Evolutionary conservation across 2,888 invertebrate species (phyloP).

Genomic region (Glyphotaelius pellucidus): DNA sequence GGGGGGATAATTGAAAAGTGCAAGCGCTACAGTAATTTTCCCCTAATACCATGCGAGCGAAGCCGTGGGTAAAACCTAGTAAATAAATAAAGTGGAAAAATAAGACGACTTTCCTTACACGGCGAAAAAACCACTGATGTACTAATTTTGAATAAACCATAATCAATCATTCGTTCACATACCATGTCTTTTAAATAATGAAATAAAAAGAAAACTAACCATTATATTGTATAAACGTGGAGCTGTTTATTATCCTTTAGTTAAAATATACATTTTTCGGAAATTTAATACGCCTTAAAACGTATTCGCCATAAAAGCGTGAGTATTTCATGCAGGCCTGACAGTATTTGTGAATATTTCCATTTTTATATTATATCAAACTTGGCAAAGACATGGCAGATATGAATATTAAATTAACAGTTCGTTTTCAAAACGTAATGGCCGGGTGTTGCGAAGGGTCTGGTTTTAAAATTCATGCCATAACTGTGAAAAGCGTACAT

Average conservation of each 20-base stretch:
- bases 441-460: constrained; percentile 17
- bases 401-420: constrained; percentile 61
- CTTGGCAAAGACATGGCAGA: constrained; percentile 51
- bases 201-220: neutral
- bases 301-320: constrained; percentile 13
- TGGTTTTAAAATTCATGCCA: neutral
- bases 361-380: constrained; percentile 54
- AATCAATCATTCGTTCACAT: neutral
- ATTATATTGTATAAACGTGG: neutral
- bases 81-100: neutral
- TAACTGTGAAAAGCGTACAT: neutral
- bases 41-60: no score
- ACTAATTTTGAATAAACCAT: neutral
- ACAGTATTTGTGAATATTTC: constrained; percentile 42
- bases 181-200: neutral
- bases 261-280: neutral
- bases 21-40: no score
- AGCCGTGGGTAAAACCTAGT: no score
- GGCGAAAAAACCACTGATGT: neutral
- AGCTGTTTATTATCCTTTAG: neutral
- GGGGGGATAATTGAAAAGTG: no score
- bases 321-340: constrained; percentile 31
- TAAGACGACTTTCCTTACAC: neutral
- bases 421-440: constrained; percentile 49
- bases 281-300: constrained; percentile 27